Base-by-base conservation (phyloP, 2,113 vertebrate species). In the Cisticola juncidis region DNA sequence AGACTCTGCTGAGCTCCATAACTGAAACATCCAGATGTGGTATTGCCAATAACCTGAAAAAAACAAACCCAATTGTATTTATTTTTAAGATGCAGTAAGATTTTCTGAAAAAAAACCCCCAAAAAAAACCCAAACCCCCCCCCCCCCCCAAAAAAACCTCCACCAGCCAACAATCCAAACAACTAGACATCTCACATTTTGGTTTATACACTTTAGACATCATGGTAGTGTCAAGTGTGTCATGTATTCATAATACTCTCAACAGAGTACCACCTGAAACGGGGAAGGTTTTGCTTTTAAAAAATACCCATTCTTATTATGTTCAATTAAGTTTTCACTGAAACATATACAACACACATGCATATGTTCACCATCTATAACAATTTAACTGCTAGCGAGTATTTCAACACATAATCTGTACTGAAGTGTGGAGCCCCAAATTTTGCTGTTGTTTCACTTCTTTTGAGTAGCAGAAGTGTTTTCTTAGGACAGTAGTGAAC, bases 1-100 rank as follows among this genome's bases (percentile, higher is more conserved):
- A 99, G 97, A 94, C 99, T 99, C 96, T 98, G 98, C 90, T 98
- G 98, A 92, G 96, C 94, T 94, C 95, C 98, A 90, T 99, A 99
- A 96, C 99, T 99, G 97, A 99, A 99, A 82, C 98, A 97, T 82
- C 99, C 99, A 17, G 99, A 99, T 1, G 99, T 99, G 2, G 99
- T 99, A 96, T 99, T 99, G 58, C 99, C 99, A 54, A 99, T 96
- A 96, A 99, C 99, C 99, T 99, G 96, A 22, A 97, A 96, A 47
- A 45, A 91, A 54, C 8, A 54, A 24, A 86, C 73, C 10, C 3
- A 25, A 54, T 48, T 64, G 42, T 76, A 48, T 36, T 91, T 61
- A 44, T 61, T 95, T 92, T 84, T 57, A 81, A 72, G 51, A 68
- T 36, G 9, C 7, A 29, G 7, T 31, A 16, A 72, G 5, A 10